Percentiles rank a stretch among this genome's conserved stretches.
phyloP scores from a whole-genome alignment of 2,113 vertebrate species.

The Tiliqua scincoides region DNA sequence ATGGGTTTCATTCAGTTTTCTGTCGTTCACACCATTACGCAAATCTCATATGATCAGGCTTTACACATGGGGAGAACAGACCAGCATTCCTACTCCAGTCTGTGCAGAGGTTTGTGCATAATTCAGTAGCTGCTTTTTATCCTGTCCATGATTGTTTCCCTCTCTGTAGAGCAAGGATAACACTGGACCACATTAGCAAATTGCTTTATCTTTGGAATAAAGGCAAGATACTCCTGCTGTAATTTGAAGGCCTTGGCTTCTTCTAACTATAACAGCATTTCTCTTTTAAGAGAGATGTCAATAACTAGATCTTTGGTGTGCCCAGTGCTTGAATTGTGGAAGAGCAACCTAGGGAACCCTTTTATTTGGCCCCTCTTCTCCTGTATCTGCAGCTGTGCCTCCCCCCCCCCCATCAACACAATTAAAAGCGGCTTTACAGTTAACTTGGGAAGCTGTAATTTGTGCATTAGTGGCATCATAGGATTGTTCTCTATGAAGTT shows the following conservation, averaged over 20 bases:
- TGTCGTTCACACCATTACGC: not conserved
- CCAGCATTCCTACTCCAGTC: not conserved
- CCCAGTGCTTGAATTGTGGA: not conserved
- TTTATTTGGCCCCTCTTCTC: not conserved
- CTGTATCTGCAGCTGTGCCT: not conserved
- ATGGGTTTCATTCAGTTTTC: slow-evolving; percentile 3
- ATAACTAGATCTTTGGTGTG: not conserved
- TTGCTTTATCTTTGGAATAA: not conserved
- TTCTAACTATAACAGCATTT: not conserved
- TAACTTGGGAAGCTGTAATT: not conserved
- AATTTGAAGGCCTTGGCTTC: not conserved
- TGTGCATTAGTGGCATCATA: not conserved
- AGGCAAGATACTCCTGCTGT: not conserved
- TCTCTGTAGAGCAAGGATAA: not conserved
- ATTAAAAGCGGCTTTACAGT: not conserved
- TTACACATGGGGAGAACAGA: slow-evolving; percentile 40
- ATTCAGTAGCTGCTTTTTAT: slow-evolving; percentile 24
- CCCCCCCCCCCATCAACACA: not conserved
- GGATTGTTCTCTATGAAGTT: not conserved
- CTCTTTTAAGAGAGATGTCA: not conserved
- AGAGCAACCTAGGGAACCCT: not conserved
- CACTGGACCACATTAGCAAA: not conserved
- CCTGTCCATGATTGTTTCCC: slow-evolving; percentile 14
- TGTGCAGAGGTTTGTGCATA: not conserved
- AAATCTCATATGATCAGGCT: not conserved